Evolutionary conservation across 2,797 vertebrate species (phyloP).

Genomic region (Meriones psammophilus): DNA sequence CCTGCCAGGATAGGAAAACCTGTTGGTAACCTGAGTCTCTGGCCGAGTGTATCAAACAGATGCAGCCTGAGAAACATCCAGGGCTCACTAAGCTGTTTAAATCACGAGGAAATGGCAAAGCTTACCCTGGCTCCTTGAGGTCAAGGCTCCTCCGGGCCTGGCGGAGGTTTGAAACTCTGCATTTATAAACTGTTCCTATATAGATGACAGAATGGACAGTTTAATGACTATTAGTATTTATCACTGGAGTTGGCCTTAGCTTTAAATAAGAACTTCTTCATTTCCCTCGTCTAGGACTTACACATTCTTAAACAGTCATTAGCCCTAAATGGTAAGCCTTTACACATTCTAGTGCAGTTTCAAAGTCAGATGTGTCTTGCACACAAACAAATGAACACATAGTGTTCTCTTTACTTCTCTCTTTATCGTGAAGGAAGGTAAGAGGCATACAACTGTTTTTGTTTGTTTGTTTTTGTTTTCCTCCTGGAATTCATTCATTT

Average conservation of each 20-base stretch:
- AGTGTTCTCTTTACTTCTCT: background rate
- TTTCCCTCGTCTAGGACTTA: background rate
- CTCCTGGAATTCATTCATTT: background rate
- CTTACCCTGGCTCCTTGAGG: background rate
- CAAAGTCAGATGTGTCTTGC: background rate
- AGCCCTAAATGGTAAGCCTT: background rate
- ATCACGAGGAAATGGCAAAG: constrained; percentile 72
- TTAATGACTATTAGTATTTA: constrained; percentile 58
- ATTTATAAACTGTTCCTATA: background rate
- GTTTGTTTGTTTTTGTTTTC: background rate
- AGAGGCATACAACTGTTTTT: background rate
- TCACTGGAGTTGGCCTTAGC: constrained; percentile 41
- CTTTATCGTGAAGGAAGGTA: background rate
- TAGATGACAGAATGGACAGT: constrained; percentile 27
- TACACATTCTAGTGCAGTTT: constrained; percentile 14
- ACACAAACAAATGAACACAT: background rate
- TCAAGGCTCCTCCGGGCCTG: constrained; percentile 6
- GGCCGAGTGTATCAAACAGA: constrained; percentile 46
- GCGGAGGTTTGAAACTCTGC: constrained; percentile 38
- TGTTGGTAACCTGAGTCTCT: constrained; percentile 41
- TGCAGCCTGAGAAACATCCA: background rate
- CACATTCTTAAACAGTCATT: background rate
- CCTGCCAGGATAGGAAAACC: constrained; percentile 40
- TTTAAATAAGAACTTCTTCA: constrained; percentile 47
- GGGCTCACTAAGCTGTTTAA: constrained; percentile 65